Base-by-base conservation (phyloP, 1,140 invertebrate species). In the Copidosoma floridanum region DNA sequence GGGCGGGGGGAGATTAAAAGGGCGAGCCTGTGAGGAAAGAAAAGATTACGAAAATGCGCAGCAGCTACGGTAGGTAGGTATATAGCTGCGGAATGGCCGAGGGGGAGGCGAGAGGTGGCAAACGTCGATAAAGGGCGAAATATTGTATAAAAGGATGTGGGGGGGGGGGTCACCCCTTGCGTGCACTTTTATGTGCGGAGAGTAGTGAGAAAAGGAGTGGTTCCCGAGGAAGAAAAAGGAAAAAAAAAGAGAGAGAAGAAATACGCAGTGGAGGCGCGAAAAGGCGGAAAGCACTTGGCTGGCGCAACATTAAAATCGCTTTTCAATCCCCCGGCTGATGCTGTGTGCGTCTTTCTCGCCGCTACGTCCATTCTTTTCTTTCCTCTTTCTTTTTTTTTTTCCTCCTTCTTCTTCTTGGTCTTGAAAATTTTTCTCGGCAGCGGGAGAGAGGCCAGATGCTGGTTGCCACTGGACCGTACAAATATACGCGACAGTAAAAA, bases 261-360 rank as follows among this genome's bases (percentile, higher is more conserved):
- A 57, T 16, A 55, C 46, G 61, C 27, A 53, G 59, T 23, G 21
- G 61, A 29, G n/a, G n/a, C n/a, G n/a, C n/a, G n/a, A n/a, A n/a
- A n/a, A n/a, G n/a, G 46, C 24, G 29, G 43, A 57, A 65, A 66
- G 67, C 69, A 61, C 66, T 61, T 66, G 63, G 59, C 38, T 52
- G 64, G 59, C 35, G 55, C 55, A 26, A 65, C 57, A 68, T 68
- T 68, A 69, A 68, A 71, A 67, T 69, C 63, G 63, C 66, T 54
- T 69, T 59, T 65, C 60, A 55, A 55, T 68, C 64, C 21, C 52
- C 51, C 50, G 50, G 23, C 61, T 66, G 52, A 57, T 52, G 35
- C 38, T 35, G 37, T 44, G n/a, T 48, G 54, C 60, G 53, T 44
- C 51, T 41, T 53, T 57, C 48, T 61, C 60, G 63, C 51, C 38